Conservation (phyloP, 2,888 invertebrate species). For the Sarcophaga subvicina region DNA sequence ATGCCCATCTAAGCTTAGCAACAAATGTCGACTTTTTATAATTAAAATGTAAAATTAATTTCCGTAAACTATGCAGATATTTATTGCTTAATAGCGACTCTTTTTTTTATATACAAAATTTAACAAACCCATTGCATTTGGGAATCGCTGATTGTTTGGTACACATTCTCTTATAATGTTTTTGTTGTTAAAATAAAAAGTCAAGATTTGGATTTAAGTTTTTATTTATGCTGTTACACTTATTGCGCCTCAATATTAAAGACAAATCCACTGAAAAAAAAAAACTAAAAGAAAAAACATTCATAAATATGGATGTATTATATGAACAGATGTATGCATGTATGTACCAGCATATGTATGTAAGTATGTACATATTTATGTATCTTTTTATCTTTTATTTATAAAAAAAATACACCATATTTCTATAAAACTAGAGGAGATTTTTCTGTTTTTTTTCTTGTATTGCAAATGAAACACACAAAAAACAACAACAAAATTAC, state of each 20-base stretch:
- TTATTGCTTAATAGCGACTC: no score
- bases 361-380: neutral
- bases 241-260: constrained; percentile 50
- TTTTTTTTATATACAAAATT: neutral
- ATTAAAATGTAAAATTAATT: no score
- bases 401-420: constrained; percentile 21
- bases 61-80: no score
- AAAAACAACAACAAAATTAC: constrained; percentile 17
- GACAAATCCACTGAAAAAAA: constrained; percentile 25
- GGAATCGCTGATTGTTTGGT: constrained; percentile 42
- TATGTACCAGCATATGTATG: neutral
- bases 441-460: constrained; percentile 5
- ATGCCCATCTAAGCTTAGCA: no score
- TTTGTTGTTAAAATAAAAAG: constrained; percentile 26
- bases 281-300: neutral
- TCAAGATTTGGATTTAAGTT: constrained; percentile 42
- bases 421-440: constrained; percentile 60
- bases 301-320: neutral
- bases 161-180: constrained; percentile 66
- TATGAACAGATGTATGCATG: neutral
- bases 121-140: neutral
- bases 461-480: constrained; percentile 42
- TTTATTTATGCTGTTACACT: constrained; percentile 59
- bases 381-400: constrained; percentile 5
- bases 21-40: no score